Evolutionary conservation across 2,888 invertebrate genomes (phyloP), one percentile per base, ranked within the genome.

Genomic region (Aphidius colemani): DNA sequence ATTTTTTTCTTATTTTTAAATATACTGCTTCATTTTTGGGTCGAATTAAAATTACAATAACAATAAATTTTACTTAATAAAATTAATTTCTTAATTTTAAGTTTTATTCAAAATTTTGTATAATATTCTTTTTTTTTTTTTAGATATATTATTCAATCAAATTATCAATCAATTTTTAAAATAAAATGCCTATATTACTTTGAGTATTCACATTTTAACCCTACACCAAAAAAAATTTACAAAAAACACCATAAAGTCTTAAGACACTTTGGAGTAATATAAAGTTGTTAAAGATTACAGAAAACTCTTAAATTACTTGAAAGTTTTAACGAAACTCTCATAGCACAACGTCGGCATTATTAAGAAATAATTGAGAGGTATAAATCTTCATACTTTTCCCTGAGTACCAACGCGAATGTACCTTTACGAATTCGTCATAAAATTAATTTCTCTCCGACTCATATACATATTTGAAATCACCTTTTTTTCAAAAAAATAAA

Each of bases 361-460:
- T 82, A 82, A 81, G 82, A 82, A 82, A 82, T 82, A 82, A 82
- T 82, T 82, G 82, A 82, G 82, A 79, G 79, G 76, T 80, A 80
- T 81, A 82, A 82, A 77, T 82, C 79, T 80, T 67, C 78, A 53
- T 43, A 41, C 55, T 75, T 76, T 78, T 76, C 76, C 78, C 73
- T 75, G 73, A 74, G 74, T 77, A 75, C 76, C 71, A 65, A 69
- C 63, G 60, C 65, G 68, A 57, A 59, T 41, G n/a, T n/a, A n/a
- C n/a, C n/a, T 64, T 67, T 61, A 61, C 59, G 63, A 65, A 67
- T 69, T 63, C 69, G 67, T 64, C 60, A 41, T 39, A 63, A 65
- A 66, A 70, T 70, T 70, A 69, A 70, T 66, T 70, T 68, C 66
- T 51, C 57, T 41, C 62, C 30, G 58, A 56, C 59, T 58, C 65